Base-by-base conservation (phyloP, 35 echinoderm and acorn worm species). In the Nesometra sesokonis region DNA sequence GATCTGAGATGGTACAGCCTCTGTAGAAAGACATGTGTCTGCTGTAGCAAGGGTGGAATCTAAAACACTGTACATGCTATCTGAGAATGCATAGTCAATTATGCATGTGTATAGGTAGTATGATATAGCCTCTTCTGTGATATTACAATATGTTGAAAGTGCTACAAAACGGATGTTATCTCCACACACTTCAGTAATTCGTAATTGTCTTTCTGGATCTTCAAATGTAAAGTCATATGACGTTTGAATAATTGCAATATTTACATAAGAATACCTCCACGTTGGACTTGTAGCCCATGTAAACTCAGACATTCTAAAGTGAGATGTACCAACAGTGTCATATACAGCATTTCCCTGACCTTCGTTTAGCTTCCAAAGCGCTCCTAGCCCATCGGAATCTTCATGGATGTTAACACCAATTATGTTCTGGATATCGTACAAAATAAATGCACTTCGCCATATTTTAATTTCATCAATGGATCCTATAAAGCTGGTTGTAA, bases 321-420 rank as follows among this genome's bases (percentile, higher is more conserved):
- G 35, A 31, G 82, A 80, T 30, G 77, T 37, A 31, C 82, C 35
- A 35, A 97, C 84, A 35, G 85, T 32, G 83, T 97, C 94, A 46
- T 31, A 27, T 0, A 89, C 82, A 29, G 77, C 78, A 32, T 77
- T 19, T 39, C 94, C 94, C 52, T 97, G 80, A 32, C 94, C 94
- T 84, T 97, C 94, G 79, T 97, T 85, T 77, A 90, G 93, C 35
- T 97, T 97, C 94, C 94, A 97, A 13, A 97, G 37, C 36, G 82
- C 84, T 77, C 46, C 84, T 29, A 97, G 80, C 37, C 91, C 52
- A 31, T 38, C 33, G 33, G 76, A 84, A 76, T 46, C 79, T 35
- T 89, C 86, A 77, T 76, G 82, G 32, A 90, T 39, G 47, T 92
- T 93, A 3, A 35, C 34, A 27, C 82, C 82, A 27, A 36, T 47